Base-by-base conservation (phyloP, 30 jellyfish, hydroid and myxozoan genomes). In the Nemopilema nomurai region DNA sequence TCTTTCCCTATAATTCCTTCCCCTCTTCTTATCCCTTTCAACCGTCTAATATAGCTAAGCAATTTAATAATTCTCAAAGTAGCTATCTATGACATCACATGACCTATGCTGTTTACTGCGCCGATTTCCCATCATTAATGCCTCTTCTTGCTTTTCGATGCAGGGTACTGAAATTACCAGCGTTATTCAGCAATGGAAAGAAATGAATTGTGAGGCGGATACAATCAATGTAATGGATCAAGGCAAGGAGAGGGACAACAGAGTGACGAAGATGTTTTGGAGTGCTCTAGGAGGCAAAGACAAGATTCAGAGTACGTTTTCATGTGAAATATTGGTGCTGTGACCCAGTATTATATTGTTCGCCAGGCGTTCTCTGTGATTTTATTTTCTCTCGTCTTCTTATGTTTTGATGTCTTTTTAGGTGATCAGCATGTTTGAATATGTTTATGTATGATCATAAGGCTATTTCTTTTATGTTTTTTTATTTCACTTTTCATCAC, bases 111-210 rank as follows among this genome's bases (percentile, higher is more conserved):
- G n/a, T n/a, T n/a, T n/a, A n/a, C n/a, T n/a, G n/a, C n/a, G n/a
- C n/a, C n/a, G n/a, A n/a, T n/a, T n/a, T n/a, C n/a, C n/a, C n/a
- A n/a, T n/a, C n/a, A n/a, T n/a, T n/a, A n/a, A n/a, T n/a, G n/a
- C n/a, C n/a, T n/a, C 69, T 22, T 4, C 22, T 27, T 64, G 65
- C 69, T 29, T 16, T 76, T 63, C 57, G 28, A 63, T 66, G 1
- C 78, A 93, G 98, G 98, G 98, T 41, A 87, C 97, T 1, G 98
- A 93, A 79, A 92, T 93, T 7, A 69, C 97, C 19, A 76, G 97
- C 64, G 98, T 93, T 26, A 79, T 93, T 31, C 96, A 93, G 13
- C 98, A 93, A 67, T 93, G 98, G 98, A 93, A 89, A 53, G 98
- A 93, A 68, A 74, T 93, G 91, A 87, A 91, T 18, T 93, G 98